A percentile compares a stretch with the other conserved stretches of the same genome.
These are phyloP conservation scores for Subanguina moxae DNA, from an alignment of 1,140 invertebrate genomes.

Conservation along the genomic window DNA sequence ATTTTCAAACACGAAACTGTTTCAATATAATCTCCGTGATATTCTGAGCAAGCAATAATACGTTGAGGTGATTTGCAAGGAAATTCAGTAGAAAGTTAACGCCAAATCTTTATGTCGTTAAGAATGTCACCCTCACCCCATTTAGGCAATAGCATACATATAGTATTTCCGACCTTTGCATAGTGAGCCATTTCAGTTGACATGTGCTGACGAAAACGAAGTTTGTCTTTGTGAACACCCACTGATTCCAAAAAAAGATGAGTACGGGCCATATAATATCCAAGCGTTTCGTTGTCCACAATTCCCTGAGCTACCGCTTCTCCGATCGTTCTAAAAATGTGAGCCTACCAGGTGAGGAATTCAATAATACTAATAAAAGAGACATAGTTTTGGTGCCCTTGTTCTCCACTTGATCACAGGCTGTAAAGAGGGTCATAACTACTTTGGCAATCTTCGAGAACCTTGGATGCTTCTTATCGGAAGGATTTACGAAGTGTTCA, in stretches of 20 bases:
- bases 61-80: too few relatives aligned
- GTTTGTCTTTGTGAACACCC: conserved; percentile 77
- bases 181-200: conserved; percentile 99
- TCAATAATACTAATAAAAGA: neutral
- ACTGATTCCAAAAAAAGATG: conserved; percentile 80
- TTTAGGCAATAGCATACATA: too few relatives aligned
- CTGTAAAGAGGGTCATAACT: conserved; percentile 79
- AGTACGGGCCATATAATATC: conserved; percentile 95
- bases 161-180: too few relatives aligned
- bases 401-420: conserved; percentile 84
- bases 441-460: conserved; percentile 75
- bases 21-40: too few relatives aligned
- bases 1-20: too few relatives aligned
- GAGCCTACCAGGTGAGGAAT: too few relatives aligned
- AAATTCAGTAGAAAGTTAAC: too few relatives aligned
- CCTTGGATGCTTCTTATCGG: conserved; percentile 81
- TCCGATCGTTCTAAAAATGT: conserved; percentile 19
- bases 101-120: conserved; percentile 9
- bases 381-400: conserved; percentile 54
- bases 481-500: conserved; percentile 96
- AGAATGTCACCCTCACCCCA: neutral
- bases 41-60: too few relatives aligned
- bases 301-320: conserved; percentile 65
- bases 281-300: conserved; percentile 92
- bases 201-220: conserved; percentile 97